Evolutionary conservation across 2,888 invertebrate species (phyloP).

Genomic region (Hirtodrosophila duncani): DNA sequence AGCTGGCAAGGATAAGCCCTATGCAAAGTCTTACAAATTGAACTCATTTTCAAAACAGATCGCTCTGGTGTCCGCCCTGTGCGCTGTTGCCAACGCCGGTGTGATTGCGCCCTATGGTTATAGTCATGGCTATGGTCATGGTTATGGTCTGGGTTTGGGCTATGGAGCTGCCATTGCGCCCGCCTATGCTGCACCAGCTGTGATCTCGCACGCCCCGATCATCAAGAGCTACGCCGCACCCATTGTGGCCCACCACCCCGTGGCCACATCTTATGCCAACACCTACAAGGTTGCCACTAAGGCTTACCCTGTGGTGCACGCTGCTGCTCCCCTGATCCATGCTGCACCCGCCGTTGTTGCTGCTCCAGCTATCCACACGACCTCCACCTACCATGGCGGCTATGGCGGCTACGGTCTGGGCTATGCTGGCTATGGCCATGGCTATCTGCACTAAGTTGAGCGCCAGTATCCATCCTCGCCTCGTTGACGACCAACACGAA

Average conservation of each 20-base stretch:
- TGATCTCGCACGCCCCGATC: constrained; percentile 65
- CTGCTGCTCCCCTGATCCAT: constrained; percentile 60
- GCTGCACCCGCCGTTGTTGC: constrained; percentile 65
- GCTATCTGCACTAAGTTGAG: constrained; percentile 62
- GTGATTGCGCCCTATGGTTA: constrained; percentile 71
- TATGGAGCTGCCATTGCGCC: constrained; percentile 69
- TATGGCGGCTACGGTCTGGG: constrained; percentile 64
- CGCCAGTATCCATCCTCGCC: neutral
- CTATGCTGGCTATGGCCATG: constrained; percentile 56
- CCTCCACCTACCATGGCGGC: constrained; percentile 70
- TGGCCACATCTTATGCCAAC: constrained; percentile 77
- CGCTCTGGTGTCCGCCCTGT: constrained; percentile 77
- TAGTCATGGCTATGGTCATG: constrained; percentile 52
- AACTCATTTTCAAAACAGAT: constrained; percentile 47
- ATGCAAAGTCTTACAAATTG: neutral
- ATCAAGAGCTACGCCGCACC: constrained; percentile 73
- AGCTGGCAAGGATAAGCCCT: constrained; percentile 24
- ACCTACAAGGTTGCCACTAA: constrained; percentile 76
- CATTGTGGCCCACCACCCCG: constrained; percentile 69
- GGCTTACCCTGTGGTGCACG: constrained; percentile 66
- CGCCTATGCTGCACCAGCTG: constrained; percentile 68
- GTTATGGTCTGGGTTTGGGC: constrained; percentile 55
- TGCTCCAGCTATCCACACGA: constrained; percentile 74
- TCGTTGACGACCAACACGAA: constrained; percentile 39
- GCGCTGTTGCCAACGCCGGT: constrained; percentile 78